A percentile compares a stretch with the other conserved stretches of the same genome.
Conservation (phyloP, 2,113 vertebrate species). For the Phrynosoma blainvillii region DNA sequence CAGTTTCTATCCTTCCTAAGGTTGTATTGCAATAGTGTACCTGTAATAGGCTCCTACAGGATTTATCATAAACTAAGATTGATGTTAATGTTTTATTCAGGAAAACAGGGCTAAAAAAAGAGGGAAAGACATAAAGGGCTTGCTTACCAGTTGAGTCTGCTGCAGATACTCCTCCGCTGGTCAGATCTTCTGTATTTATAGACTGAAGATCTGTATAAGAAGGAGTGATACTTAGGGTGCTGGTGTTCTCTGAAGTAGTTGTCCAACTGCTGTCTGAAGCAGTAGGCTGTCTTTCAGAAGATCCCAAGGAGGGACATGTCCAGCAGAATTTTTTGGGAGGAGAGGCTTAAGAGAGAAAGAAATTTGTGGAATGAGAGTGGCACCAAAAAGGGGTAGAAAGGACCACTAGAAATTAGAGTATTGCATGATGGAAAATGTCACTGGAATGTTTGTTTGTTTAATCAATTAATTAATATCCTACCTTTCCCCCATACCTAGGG, state of each 20-base stretch:
- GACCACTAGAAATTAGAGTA: background rate
- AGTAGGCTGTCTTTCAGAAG: conserved; percentile 65
- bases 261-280: conserved; percentile 80
- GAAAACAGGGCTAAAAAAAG: background rate
- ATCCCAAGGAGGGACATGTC: conserved; percentile 70
- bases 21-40: conserved; percentile 12
- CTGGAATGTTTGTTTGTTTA: background rate
- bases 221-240: conserved; percentile 76
- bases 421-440: background rate
- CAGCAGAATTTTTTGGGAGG: conserved; percentile 70
- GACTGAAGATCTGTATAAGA: conserved; percentile 78
- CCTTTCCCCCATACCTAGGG: too few relatives aligned
- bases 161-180: conserved; percentile 70
- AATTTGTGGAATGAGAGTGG: background rate
- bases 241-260: conserved; percentile 77
- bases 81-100: background rate
- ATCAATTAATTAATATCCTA: too few relatives aligned
- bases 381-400: background rate
- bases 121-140: conserved; percentile 11
- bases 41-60: background rate
- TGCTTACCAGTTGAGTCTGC: conserved; percentile 77
- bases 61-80: background rate
- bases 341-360: conserved; percentile 54
- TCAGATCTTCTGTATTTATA: conserved; percentile 71
- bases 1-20: background rate